Conservation (phyloP, 2,888 invertebrate species). For the Hylaea fasciaria region DNA sequence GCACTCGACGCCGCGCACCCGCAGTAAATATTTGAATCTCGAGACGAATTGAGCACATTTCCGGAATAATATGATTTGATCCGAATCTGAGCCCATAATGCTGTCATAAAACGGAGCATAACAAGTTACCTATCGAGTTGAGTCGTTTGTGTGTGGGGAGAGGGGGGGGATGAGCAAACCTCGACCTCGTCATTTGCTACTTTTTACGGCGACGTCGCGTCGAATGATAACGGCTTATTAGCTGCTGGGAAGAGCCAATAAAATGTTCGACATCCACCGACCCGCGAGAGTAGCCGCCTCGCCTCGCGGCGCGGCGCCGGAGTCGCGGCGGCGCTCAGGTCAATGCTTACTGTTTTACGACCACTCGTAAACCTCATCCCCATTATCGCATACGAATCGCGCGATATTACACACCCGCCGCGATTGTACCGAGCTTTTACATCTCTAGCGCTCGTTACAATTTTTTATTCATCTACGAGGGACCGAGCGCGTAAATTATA, state of each 20-base stretch:
- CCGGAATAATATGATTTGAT: conserved; percentile 20
- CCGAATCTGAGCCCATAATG: conserved; percentile 18
- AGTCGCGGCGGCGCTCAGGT: conserved; percentile 5
- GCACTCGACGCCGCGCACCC: not conserved
- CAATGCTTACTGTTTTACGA: conserved; percentile 23
- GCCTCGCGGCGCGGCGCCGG: not conserved
- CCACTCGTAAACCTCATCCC: conserved; percentile 30
- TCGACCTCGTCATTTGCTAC: conserved; percentile 5
- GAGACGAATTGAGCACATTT: conserved; percentile 8
- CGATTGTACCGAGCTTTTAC: conserved; percentile 26
- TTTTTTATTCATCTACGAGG: conserved; percentile 43
- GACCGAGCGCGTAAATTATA: conserved; percentile 42
- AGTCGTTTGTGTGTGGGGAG: not conserved
- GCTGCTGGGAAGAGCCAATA: conserved; percentile 5
- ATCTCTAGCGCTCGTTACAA: conserved; percentile 38
- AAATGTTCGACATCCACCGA: conserved; percentile 10
- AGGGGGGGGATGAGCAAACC: conserved; percentile 5
- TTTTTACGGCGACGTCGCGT: conserved; percentile 13
- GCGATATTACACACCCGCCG: conserved; percentile 18
- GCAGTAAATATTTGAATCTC: conserved; percentile 16
- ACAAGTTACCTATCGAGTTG: conserved; percentile 10
- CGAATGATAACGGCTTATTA: conserved; percentile 13
- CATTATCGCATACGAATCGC: conserved; percentile 32
- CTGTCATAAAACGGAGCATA: conserved; percentile 18
- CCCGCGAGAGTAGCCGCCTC: not conserved